Percentiles rank a stretch among this genome's conserved stretches.
Conservation (phyloP, 37 sponge, comb jelly and placozoan genomes). For the Lycopodina hypogea region DNA sequence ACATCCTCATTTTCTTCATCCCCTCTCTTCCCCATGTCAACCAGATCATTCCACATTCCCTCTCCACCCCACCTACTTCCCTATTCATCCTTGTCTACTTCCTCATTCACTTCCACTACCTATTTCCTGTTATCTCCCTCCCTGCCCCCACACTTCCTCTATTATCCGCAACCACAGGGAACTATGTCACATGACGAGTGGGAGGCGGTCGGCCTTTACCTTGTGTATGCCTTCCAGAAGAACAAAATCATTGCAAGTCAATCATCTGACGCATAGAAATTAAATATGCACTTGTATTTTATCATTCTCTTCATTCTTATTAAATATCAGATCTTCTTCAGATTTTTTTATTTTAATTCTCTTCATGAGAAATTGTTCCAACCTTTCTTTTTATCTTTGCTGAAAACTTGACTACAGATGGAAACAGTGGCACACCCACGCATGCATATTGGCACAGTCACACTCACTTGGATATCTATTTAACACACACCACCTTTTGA, state of each 20-base stretch:
- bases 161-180: conserved; percentile 43
- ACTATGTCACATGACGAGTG: conserved; percentile 76
- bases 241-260: conserved; percentile 9
- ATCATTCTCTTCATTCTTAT: neutral
- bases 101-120: neutral
- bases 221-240: conserved; percentile 71
- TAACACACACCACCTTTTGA: too few relatives aligned
- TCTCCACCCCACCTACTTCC: too few relatives aligned
- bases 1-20: neutral
- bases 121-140: neutral
- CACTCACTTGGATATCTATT: too few relatives aligned
- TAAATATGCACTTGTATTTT: neutral
- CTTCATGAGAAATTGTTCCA: too few relatives aligned
- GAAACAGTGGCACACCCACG: too few relatives aligned
- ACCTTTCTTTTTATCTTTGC: too few relatives aligned
- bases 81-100: neutral
- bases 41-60: too few relatives aligned
- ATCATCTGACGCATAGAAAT: neutral
- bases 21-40: too few relatives aligned
- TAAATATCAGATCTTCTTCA: neutral
- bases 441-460: too few relatives aligned
- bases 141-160: too few relatives aligned
- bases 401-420: too few relatives aligned
- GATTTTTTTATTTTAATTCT: neutral
- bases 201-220: conserved; percentile 83